phyloP scores from a whole-genome alignment of 2,888 invertebrate genomes.

The Crioceris asparagi region DNA sequence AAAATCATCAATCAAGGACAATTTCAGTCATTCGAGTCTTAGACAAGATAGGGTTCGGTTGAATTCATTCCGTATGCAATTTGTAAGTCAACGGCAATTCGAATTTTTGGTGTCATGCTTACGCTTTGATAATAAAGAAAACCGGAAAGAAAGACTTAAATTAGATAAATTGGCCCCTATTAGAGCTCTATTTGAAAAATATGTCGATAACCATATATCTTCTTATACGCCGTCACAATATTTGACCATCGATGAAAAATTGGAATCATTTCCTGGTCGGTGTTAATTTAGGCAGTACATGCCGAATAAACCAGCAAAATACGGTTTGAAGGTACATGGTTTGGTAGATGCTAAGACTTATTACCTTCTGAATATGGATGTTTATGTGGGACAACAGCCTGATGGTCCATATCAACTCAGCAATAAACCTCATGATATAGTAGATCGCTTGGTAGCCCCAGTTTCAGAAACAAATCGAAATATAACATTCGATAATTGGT shows the following conservation, averaged over 20 bases:
- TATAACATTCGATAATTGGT: background rate
- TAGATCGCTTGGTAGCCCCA: background rate
- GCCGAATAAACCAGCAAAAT: background rate
- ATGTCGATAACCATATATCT: background rate
- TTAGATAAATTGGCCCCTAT: constrained; percentile 1
- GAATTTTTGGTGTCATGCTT: no score
- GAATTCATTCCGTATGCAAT: no score
- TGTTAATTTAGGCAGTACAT: background rate
- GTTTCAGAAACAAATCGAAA: background rate
- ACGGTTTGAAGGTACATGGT: background rate
- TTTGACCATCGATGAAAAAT: background rate
- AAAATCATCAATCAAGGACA: no score
- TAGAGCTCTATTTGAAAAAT: background rate
- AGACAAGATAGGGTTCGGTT: no score
- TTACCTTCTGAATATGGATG: no score
- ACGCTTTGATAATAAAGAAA: background rate
- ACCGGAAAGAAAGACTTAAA: background rate
- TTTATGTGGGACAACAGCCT: background rate
- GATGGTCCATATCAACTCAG: background rate
- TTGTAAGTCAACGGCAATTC: no score
- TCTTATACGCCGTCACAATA: background rate
- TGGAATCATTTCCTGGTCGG: background rate
- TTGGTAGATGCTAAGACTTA: no score
- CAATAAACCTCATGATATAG: background rate
- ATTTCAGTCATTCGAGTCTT: no score